Conservation (phyloP, 64 coral and sea anemone species). For the Trachythela sp. region DNA sequence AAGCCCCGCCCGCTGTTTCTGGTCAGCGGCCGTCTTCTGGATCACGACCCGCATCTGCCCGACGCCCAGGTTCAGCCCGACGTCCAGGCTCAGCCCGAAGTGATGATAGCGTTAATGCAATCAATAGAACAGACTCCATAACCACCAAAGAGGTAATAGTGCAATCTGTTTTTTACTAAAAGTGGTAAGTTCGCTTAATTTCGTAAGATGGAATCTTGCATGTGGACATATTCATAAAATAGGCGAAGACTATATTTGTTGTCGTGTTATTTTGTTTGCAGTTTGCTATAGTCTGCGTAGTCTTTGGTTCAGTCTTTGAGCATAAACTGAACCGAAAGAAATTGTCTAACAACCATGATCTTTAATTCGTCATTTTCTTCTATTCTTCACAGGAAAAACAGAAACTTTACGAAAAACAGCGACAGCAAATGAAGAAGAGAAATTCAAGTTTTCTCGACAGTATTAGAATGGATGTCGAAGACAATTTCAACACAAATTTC, state of each 20-base stretch:
- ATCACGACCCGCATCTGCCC: neutral
- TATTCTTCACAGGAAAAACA: constrained; percentile 72
- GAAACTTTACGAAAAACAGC: constrained; percentile 71
- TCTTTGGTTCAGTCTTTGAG: too few species aligned
- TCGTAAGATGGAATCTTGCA: too few species aligned
- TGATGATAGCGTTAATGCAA: neutral
- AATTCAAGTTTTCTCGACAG: constrained; percentile 98
- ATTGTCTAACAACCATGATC: too few species aligned
- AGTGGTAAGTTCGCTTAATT: too few species aligned
- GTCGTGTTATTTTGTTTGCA: too few species aligned
- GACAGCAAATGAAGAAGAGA: constrained; percentile 79
- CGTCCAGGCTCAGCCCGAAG: constrained; percentile 62
- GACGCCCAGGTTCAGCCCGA: constrained; percentile 59
- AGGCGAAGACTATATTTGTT: too few species aligned
- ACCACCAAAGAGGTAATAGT: constrained; percentile 69
- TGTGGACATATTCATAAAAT: too few species aligned
- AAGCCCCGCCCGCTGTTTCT: neutral
- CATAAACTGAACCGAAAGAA: too few species aligned
- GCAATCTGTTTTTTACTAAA: neutral
- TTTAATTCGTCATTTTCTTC: neutral
- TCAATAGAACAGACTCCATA: constrained; percentile 83
- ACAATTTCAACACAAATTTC: constrained; percentile 33
- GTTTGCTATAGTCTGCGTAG: too few species aligned
- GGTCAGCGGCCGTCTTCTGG: neutral
- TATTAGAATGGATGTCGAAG: constrained; percentile 94